Conservation (phyloP, 53 echinoderm and acorn worm genomes). For the Stichopus horrens region DNA sequence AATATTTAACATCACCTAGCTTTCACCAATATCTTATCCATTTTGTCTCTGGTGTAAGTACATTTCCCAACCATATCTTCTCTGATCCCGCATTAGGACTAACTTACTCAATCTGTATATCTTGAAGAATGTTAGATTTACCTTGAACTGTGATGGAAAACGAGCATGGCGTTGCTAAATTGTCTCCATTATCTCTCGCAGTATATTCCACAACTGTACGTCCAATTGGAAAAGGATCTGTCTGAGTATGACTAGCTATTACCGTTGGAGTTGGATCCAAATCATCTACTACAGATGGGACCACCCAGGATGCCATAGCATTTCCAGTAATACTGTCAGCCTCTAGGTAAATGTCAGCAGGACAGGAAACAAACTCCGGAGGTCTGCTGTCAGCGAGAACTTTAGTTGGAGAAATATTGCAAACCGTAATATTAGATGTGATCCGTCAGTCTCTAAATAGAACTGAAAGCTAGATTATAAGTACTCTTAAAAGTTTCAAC, state of each 20-base stretch:
- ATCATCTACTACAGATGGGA: slow-evolving; percentile 17
- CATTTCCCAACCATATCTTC: too few species aligned
- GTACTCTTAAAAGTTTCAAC: too few species aligned
- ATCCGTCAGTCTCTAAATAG: too few species aligned
- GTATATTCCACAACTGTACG: neutral
- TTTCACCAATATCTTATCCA: too few species aligned
- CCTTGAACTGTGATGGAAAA: slow-evolving; percentile 26
- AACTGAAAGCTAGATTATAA: too few species aligned
- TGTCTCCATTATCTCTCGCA: neutral
- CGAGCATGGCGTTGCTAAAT: slow-evolving; percentile 4
- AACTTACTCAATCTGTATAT: too few species aligned
- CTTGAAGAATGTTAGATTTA: neutral
- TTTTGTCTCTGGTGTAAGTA: too few species aligned
- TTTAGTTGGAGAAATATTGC: neutral
- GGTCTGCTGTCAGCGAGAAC: neutral
- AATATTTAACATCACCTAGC: too few species aligned
- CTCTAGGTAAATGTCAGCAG: slow-evolving; percentile 13
- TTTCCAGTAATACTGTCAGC: slow-evolving; percentile 26
- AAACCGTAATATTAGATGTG: too few species aligned
- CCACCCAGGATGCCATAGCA: slow-evolving; percentile 2
- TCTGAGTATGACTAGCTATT: neutral
- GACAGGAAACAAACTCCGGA: slow-evolving; percentile 23
- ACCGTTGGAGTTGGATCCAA: slow-evolving; percentile 2
- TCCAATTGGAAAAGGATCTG: slow-evolving; percentile 15
- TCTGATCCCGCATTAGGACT: too few species aligned